phyloP scores from a whole-genome alignment of 2,888 invertebrate genomes.

The Sesia bembeciformis region DNA sequence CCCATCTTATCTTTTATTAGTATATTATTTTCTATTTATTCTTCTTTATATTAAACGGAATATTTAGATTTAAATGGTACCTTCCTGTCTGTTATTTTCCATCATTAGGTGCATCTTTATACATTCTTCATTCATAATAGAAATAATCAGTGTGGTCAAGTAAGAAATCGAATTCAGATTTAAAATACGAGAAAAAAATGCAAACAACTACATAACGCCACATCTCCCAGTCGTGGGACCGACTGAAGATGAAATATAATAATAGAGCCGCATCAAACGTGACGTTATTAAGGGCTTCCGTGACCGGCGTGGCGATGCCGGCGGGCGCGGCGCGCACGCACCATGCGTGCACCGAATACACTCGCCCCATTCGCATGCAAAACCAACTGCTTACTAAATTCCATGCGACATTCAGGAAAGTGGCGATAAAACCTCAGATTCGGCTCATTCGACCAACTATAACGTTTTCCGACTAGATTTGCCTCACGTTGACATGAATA shows the following conservation, averaged over 20 bases:
- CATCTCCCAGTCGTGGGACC: slow-evolving; percentile 60
- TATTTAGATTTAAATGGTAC: too few relatives aligned
- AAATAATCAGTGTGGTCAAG: too few relatives aligned
- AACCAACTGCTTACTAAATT: slow-evolving; percentile 46
- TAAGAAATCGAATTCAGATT: too few relatives aligned
- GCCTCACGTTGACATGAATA: slow-evolving; percentile 18
- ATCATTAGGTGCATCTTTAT: too few relatives aligned
- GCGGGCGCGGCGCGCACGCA: slow-evolving; percentile 43
- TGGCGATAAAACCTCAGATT: slow-evolving; percentile 24
- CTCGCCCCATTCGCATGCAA: slow-evolving; percentile 55
- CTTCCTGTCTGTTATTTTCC: too few relatives aligned
- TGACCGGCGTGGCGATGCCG: slow-evolving; percentile 50
- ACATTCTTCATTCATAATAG: too few relatives aligned
- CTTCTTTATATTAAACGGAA: too few relatives aligned
- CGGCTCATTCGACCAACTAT: slow-evolving; percentile 6
- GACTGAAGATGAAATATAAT: slow-evolving; percentile 70
- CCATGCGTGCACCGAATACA: slow-evolving; percentile 54
- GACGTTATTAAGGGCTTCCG: slow-evolving; percentile 71
- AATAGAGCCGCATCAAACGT: slow-evolving; percentile 75
- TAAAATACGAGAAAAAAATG: slow-evolving; percentile 30
- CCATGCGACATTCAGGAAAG: slow-evolving; percentile 32
- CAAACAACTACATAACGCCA: slow-evolving; percentile 31
- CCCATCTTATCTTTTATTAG: too few relatives aligned
- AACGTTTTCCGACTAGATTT: slow-evolving; percentile 8
- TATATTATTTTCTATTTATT: too few relatives aligned